Conservation (phyloP, 2,888 invertebrate genomes). For the Villa cingulata region DNA sequence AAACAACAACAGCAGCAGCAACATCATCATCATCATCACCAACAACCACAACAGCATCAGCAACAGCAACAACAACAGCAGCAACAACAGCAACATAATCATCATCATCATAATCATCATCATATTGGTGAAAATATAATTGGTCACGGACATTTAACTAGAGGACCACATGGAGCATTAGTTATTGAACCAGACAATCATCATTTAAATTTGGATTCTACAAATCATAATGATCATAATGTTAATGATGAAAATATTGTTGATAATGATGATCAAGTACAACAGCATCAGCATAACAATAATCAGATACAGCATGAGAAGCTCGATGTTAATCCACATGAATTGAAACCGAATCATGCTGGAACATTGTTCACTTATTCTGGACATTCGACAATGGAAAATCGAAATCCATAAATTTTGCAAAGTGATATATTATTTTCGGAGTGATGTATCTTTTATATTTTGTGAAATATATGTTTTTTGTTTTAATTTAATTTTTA, state of each 20-base stretch:
- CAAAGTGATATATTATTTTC: too few relatives aligned
- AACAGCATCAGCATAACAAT: not conserved
- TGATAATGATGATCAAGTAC: not conserved
- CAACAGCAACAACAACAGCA: slow-evolving; percentile 11
- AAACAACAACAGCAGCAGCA: slow-evolving; percentile 12
- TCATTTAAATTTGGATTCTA: not conserved
- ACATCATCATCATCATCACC: slow-evolving; percentile 1
- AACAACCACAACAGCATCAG: too few relatives aligned
- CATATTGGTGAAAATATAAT: slow-evolving; percentile 31
- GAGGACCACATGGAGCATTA: slow-evolving; percentile 43
- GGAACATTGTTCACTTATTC: slow-evolving; percentile 45
- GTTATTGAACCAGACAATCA: slow-evolving; percentile 32
- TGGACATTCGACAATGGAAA: slow-evolving; percentile 18
- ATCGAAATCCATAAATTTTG: not conserved
- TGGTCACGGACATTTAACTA: slow-evolving; percentile 35
- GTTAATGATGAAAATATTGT: not conserved
- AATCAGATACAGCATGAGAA: slow-evolving; percentile 33
- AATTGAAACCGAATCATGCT: slow-evolving; percentile 44
- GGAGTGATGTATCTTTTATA: too few relatives aligned
- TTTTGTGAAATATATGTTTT: too few relatives aligned
- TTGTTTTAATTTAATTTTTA: too few relatives aligned
- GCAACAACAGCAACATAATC: slow-evolving; percentile 19
- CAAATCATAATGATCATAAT: not conserved
- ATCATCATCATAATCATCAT: slow-evolving; percentile 24
- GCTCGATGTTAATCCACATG: slow-evolving; percentile 45